These are phyloP conservation scores for Styela clava DNA, from an alignment of 23 tunicate species.

Conservation along the genomic window DNA sequence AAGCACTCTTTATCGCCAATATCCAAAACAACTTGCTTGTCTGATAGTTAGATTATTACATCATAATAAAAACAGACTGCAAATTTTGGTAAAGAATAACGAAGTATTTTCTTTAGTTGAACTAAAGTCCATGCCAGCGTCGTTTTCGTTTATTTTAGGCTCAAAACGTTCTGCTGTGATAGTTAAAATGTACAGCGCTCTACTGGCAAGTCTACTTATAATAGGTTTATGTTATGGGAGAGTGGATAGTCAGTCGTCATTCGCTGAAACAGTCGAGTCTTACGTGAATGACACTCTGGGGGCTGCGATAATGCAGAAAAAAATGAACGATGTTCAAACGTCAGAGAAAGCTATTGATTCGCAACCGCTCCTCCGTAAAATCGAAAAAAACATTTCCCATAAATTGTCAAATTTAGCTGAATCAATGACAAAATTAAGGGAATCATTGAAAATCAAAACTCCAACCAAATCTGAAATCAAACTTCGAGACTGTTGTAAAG, in stretches of 20 bases:
- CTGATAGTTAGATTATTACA: too few relatives aligned
- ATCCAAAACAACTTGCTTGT: too few relatives aligned
- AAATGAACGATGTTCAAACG: not conserved
- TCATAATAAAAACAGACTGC: too few relatives aligned
- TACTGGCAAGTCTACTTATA: not conserved
- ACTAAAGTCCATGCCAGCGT: too few relatives aligned
- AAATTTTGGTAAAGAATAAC: too few relatives aligned
- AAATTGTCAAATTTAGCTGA: not conserved
- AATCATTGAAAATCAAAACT: not conserved
- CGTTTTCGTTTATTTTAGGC: too few relatives aligned
- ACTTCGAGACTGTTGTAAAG: not conserved
- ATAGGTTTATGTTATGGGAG: not conserved
- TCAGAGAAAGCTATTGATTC: not conserved
- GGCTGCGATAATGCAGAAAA: not conserved
- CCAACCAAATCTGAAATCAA: not conserved
- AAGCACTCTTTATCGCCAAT: too few relatives aligned
- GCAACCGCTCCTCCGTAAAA: not conserved
- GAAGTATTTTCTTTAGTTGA: too few relatives aligned
- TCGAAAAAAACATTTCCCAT: not conserved
- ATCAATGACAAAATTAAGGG: not conserved
- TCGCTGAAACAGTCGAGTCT: not conserved
- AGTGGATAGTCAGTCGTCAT: too few relatives aligned
- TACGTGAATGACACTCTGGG: not conserved
- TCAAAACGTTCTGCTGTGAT: too few relatives aligned
- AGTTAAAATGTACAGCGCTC: not conserved